Base-by-base conservation (phyloP, 1,140 invertebrate genomes). In the Ceratosolen fusciceps region DNA sequence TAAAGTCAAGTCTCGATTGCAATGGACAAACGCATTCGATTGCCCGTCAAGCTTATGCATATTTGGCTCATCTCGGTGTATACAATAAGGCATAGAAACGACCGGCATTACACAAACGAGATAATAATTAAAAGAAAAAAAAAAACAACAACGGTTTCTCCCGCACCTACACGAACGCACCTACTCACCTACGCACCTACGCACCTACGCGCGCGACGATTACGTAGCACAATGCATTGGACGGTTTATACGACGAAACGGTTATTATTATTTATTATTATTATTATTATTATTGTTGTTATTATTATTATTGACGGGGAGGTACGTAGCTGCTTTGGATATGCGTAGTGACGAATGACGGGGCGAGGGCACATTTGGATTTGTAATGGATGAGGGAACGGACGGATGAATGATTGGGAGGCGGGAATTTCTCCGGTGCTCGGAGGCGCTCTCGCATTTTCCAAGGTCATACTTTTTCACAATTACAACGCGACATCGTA, bases 251-350 rank as follows among this genome's bases (percentile, higher is more conserved):
- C 71, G 71, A 67, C 54, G 58, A 79, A 79, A 70, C 71, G 67
- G 60, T 49, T 39, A 31, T n/a, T n/a, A n/a, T n/a, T n/a, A n/a
- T n/a, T n/a, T n/a, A n/a, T n/a, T n/a, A n/a, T n/a, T n/a, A n/a
- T n/a, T n/a, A n/a, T n/a, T n/a, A n/a, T n/a, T n/a, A n/a, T n/a
- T n/a, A n/a, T n/a, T n/a, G n/a, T n/a, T n/a, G n/a, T n/a, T n/a
- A n/a, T n/a, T 43, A 73, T 65, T 54, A 73, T 73, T 52, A 74
- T 74, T 26, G 70, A 62, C 16, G 70, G 54, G 70, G 77, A 79
- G 77, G 77, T 79, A 79, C 77, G 70, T 79, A 73, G 77, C 70
- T 79, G 77, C 70, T 79, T 79, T 79, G 77, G 77, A 79, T 67
- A 79, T 73, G 67, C 77, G 77, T 78, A 78, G 26, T 77, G 49